A percentile compares a stretch with the other conserved stretches of the same genome.
Evolutionary conservation across 2,797 vertebrate genomes (phyloP).

Genomic region (Catamblyrhynchus diadema): DNA sequence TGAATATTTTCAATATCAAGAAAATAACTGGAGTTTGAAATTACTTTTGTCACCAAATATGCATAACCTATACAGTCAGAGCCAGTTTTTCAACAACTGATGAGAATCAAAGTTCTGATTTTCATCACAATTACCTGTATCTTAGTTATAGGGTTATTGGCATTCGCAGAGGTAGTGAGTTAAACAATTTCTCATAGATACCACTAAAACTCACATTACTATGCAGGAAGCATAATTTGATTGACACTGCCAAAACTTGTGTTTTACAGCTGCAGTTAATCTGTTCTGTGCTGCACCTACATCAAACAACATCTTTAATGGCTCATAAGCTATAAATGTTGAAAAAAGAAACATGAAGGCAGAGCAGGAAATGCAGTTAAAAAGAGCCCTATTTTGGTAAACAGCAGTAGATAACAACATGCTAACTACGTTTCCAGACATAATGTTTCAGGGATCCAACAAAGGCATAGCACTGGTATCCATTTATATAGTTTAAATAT

Average conservation of each 20-base stretch:
- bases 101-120: background rate
- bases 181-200: background rate
- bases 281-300: background rate
- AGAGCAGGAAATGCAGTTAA: background rate
- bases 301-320: conserved; percentile 14
- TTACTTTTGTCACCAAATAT: background rate
- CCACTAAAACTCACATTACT: background rate
- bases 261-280: background rate
- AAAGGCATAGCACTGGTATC: background rate
- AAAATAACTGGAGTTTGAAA: background rate
- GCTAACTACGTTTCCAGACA: background rate
- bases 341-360: background rate
- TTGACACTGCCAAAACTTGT: conserved; percentile 2
- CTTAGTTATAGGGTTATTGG: background rate
- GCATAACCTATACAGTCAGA: background rate
- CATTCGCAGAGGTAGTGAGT: background rate
- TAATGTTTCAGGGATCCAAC: background rate
- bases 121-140: background rate
- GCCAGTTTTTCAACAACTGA: background rate
- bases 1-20: background rate
- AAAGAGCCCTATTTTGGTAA: background rate
- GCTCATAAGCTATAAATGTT: conserved; percentile 2
- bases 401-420: background rate
- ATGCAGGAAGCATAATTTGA: conserved; percentile 9
- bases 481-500: background rate